Evolutionary conservation across 2,888 invertebrate species (phyloP), one percentile per base, ranked within the genome.

Genomic region (Athalia circularis): DNA sequence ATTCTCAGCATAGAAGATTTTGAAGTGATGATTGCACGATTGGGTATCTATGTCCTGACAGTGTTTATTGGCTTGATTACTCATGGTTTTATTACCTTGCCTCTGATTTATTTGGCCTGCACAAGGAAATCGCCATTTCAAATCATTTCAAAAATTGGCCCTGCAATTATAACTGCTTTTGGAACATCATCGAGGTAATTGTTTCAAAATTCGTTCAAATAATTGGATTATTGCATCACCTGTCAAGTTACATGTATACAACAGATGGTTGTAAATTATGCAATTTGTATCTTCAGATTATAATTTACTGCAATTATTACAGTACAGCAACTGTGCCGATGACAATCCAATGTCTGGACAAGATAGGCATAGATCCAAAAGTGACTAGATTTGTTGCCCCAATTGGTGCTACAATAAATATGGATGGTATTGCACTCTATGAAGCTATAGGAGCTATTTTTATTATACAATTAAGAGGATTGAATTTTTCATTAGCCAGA

Each of bases 401-500:
- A 43, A 97, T 99, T 81, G 99, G 99, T 8, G 98, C 99, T 43
- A 98, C 99, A 59, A 98, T 99, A 90, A 99, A 99, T 92, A 98
- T 98, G 98, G 98, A 98, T 89, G 97, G 97, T 11, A 98, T 98
- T 0, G 99, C 99, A 1, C 92, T 99, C 48, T 99, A 99, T 88
- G 99, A 99, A 90, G 98, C 99, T 0, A 97, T 99, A 5, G 99
- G 99, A 0, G 99, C 99, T 43, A 95, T 99, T 84, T 99, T 99
- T 88, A 99, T 99, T 81, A 97, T 99, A 13, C 99, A 99, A 91
- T 94, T 97, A 82, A 94, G 97, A 87, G 94, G 94, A 84, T 93
- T 97, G 79, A 92, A 94, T 57, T 94, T 98, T 91, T 94, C 95
- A 11, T 94, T 98, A 82, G 97, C 97, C 43, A 95, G 96, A 89